phyloP scores from a whole-genome alignment of 2,113 vertebrate species.

The Bostrychus sinensis region DNA sequence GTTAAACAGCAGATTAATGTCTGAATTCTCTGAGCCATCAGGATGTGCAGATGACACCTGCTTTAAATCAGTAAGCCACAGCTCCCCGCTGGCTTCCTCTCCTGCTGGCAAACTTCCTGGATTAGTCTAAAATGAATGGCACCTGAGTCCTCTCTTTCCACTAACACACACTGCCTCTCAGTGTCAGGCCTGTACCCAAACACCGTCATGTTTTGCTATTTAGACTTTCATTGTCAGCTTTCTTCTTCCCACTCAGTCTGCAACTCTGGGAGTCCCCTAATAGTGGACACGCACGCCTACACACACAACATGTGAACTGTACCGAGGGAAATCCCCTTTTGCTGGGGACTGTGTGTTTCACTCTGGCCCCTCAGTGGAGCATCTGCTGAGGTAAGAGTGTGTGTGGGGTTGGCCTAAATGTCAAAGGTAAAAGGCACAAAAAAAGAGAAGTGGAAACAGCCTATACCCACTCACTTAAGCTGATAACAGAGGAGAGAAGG shows the following conservation, averaged over 20 bases:
- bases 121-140: constrained; percentile 56
- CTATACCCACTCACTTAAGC: constrained; percentile 53
- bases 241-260: constrained; percentile 58
- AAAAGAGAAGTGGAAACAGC: constrained; percentile 63
- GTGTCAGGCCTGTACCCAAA: constrained; percentile 19
- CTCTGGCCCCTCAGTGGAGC: constrained; percentile 56
- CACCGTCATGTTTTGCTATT: constrained; percentile 43
- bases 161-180: constrained; percentile 10
- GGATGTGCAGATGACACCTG: constrained; percentile 42
- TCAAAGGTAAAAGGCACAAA: constrained; percentile 73
- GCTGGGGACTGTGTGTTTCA: constrained; percentile 48
- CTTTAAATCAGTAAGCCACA: constrained; percentile 41
- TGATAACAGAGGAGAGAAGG: constrained; percentile 54
- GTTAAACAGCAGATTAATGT: neutral
- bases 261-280: constrained; percentile 65
- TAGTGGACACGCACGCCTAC: constrained; percentile 48
- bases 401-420: constrained; percentile 74
- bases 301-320: constrained; percentile 31
- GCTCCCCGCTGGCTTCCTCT: constrained; percentile 54
- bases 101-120: constrained; percentile 65
- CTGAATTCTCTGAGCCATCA: constrained; percentile 19
- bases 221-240: constrained; percentile 44
- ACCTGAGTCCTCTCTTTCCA: constrained; percentile 41
- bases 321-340: constrained; percentile 61
- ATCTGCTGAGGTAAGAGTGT: constrained; percentile 59